Evolutionary conservation across 30 jellyfish, hydroid and myxozoan species (phyloP), one percentile per base, ranked within the genome.

Genomic region (Hydractinia symbiolongicarpus): DNA sequence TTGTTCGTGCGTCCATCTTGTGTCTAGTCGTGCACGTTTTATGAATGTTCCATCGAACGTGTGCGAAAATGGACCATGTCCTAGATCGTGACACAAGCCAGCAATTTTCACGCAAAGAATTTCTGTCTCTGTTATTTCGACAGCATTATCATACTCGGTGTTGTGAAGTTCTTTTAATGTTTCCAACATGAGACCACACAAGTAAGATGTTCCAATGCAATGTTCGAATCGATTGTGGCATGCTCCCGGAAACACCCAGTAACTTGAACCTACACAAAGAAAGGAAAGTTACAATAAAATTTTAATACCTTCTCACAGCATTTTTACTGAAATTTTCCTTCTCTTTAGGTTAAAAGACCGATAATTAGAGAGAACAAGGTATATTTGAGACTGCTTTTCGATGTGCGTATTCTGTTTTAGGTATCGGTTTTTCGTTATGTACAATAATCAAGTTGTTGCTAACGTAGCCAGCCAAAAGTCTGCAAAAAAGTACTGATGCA

Each of bases 41-140:
- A 82, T 74, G 71, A 78, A 89, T 51, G 66, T 85, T 50, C 96
- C 96, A 78, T 92, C 98, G 77, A 83, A 92, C 50, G 87, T 83
- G 70, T 92, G 98, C 7, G 98, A 92, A 54, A 86, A 92, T 4
- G 98, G 96, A 13, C 98, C 98, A 86, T 92, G 98, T 14, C 98
- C 99, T 60, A 94, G 81, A 79, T 94, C 99, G 81, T 94, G 99
- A 66, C 97, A 88, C 5, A 94, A 70, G 9, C 99, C 99, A 53
- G 97, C 99, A 77, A 94, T 79, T 72, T 85, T 82, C 51, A 94
- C 88, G 74, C 99, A 94, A 16, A 88, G 84, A 5, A 88, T 71
- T 58, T 94, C 99, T 53, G 85, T 71, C 11, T 66, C 73, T 15
- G 97, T 85, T 4, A 94, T 88, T 66, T 79, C 74, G 0, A 64